Conservation (phyloP, 2,113 vertebrate species). For the Lagopus leucura region DNA sequence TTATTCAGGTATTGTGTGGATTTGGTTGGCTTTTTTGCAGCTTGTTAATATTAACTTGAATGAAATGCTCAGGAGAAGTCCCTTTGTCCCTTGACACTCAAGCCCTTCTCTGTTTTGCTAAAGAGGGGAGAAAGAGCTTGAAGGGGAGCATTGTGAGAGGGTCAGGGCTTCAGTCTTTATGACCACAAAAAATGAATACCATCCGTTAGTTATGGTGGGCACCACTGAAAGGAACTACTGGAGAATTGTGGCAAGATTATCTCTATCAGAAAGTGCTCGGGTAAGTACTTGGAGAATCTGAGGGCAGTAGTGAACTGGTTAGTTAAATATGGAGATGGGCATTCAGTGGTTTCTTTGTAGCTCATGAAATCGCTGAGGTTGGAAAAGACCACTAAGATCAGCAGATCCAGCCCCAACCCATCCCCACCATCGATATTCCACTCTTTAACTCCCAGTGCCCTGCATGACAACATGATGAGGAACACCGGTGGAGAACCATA, state of each 20-base stretch:
- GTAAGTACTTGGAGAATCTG: background rate
- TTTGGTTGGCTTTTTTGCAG: constrained; percentile 36
- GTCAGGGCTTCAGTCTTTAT: background rate
- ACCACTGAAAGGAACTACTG: background rate
- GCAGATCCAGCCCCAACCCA: too few species aligned
- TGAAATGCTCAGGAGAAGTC: constrained; percentile 28
- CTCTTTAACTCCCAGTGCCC: too few species aligned
- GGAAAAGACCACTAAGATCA: too few species aligned
- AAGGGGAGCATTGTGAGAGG: background rate
- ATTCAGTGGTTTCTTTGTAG: background rate
- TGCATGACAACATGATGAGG: too few species aligned
- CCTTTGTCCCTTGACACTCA: background rate
- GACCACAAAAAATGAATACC: background rate
- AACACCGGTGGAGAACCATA: too few species aligned
- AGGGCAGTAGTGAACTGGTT: fast-evolving
- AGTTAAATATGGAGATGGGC: too few species aligned
- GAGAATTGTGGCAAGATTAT: fast-evolving
- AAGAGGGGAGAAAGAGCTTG: background rate
- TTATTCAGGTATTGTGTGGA: constrained; percentile 25
- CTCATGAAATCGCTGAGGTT: background rate
- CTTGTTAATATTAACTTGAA: constrained; percentile 12
- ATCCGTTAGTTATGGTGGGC: background rate
- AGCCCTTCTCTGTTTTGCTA: background rate
- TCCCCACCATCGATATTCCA: too few species aligned
- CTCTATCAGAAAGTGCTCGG: background rate